A percentile compares a stretch with the other conserved stretches of the same genome.
Evolutionary conservation across 2,797 vertebrate genomes (phyloP).

Genomic region (Martes flavigula): DNA sequence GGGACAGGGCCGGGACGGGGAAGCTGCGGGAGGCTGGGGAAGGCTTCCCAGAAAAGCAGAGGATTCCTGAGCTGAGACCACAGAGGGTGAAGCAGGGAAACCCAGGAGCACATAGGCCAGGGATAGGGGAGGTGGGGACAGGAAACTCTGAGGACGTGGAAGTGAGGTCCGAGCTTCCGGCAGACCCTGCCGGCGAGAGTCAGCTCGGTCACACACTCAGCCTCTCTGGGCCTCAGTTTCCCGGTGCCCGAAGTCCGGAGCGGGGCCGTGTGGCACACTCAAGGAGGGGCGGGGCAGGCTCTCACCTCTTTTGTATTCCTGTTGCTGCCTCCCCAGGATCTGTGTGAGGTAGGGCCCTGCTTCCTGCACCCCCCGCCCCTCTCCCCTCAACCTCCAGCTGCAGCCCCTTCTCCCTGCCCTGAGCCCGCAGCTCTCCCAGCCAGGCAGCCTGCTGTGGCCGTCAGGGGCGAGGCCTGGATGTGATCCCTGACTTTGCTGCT

Average conservation of each 20-base stretch:
- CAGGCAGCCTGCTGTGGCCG: not conserved
- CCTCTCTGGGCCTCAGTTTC: not conserved
- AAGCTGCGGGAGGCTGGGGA: not conserved
- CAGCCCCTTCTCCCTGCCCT: not conserved
- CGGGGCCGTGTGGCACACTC: fast-evolving
- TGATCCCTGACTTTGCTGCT: not conserved
- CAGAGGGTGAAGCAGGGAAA: not conserved
- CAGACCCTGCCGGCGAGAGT: not conserved
- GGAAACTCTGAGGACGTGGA: not conserved
- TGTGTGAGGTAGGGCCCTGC: conserved; percentile 90
- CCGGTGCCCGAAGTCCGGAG: fast-evolving
- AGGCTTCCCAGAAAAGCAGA: not conserved
- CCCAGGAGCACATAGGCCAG: fast-evolving
- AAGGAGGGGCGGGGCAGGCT: fast-evolving
- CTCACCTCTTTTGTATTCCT: conserved; percentile 72
- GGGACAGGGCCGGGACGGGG: fast-evolving
- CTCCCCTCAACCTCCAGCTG: not conserved
- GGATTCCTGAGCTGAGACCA: not conserved
- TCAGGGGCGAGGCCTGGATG: not conserved
- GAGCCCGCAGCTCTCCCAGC: not conserved
- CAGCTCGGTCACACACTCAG: fast-evolving
- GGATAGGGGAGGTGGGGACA: not conserved
- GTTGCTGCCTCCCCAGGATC: conserved; percentile 87
- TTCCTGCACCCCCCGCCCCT: not conserved
- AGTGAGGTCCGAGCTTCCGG: not conserved